Evolutionary conservation across 1,140 invertebrate species (phyloP), one percentile per base, ranked within the genome.

Genomic region (Cataglyphis hispanica): DNA sequence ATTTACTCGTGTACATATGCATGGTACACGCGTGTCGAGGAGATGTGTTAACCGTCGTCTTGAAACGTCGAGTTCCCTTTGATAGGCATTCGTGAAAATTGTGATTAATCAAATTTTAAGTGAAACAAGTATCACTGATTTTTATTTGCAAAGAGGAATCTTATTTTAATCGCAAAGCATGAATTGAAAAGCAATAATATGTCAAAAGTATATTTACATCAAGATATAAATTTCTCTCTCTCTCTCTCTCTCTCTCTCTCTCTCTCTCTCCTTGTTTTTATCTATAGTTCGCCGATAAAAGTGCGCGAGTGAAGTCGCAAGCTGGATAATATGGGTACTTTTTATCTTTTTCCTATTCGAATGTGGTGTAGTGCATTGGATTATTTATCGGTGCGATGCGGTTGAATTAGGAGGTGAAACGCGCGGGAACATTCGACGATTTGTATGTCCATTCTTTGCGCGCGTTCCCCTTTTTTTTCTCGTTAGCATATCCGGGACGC

Each of bases 351-450:
- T 83, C 10, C 43, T 22, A 19, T 25, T 37, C 25, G 37, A 60
- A 53, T 27, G 40, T 11, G 10, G 6, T 46, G 6, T 46, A 77
- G 40, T 19, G n/a, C 13, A 43, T 16, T 72, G 69, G 67, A 74
- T 83, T 83, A 83, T 72, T 72, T 83, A 83, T 83, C 37, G 67
- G 22, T n/a, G 53, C 53, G 27, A 72, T 72, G 25, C 19, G 53
- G 63, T 43, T 16, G 77, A 83, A 60, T 72, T 83, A 83, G 53
- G 22, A 27, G 34, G 34, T 46, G n/a, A 72, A 46, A 40, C 25
- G 25, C 19, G n/a, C 43, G 7, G 7, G 67, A 56, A 22, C 34
- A 22, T 72, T 70, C 53, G 16, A 16, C 34, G 16, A 31, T 60
- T 72, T 40, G 34, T 50, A 50, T 66, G 75, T 74, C 67, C 67